Percentiles rank a stretch among this genome's conserved stretches.
Conservation (phyloP, 1,140 invertebrate genomes). For the Hesperophylax magnus region DNA sequence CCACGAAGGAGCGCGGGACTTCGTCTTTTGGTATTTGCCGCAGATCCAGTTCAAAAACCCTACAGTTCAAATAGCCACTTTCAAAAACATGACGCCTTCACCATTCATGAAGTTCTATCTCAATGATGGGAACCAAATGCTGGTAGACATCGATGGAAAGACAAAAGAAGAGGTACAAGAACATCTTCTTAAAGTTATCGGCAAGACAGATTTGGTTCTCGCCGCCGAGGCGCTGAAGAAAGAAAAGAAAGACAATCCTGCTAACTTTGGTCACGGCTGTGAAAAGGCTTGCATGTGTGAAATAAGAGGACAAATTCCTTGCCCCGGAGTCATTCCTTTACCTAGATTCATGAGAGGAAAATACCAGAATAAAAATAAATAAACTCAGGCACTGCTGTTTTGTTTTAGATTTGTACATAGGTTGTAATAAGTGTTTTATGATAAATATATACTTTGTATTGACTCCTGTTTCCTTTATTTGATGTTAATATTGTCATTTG, state of each 20-base stretch:
- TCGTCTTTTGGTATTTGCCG: slow-evolving; percentile 94
- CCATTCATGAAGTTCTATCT: slow-evolving; percentile 95
- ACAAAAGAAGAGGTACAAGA: slow-evolving; percentile 86
- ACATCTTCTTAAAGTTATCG: slow-evolving; percentile 85
- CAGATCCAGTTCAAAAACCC: slow-evolving; percentile 97
- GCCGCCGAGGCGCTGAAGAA: slow-evolving; percentile 74
- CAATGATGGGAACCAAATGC: slow-evolving; percentile 86
- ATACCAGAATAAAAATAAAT: slow-evolving; percentile 61
- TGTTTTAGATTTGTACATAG: slow-evolving; percentile 7
- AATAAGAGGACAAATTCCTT: slow-evolving; percentile 93
- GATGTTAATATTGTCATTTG: too few relatives aligned
- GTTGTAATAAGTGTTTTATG: slow-evolving; percentile 11
- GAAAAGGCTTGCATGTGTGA: slow-evolving; percentile 93
- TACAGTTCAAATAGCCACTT: slow-evolving; percentile 88
- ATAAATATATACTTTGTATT: slow-evolving; percentile 11
- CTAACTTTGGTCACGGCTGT: slow-evolving; percentile 92
- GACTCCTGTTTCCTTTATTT: not conserved
- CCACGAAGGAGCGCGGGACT: slow-evolving; percentile 85
- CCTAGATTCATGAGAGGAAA: slow-evolving; percentile 90
- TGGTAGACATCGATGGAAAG: slow-evolving; percentile 90
- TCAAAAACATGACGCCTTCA: slow-evolving; percentile 91
- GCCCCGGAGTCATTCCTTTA: slow-evolving; percentile 84
- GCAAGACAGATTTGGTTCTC: slow-evolving; percentile 83
- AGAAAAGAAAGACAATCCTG: slow-evolving; percentile 90
- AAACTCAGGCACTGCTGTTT: not conserved